phyloP scores from a whole-genome alignment of 2,113 vertebrate genomes.

The Odontophorus gujanensis region DNA sequence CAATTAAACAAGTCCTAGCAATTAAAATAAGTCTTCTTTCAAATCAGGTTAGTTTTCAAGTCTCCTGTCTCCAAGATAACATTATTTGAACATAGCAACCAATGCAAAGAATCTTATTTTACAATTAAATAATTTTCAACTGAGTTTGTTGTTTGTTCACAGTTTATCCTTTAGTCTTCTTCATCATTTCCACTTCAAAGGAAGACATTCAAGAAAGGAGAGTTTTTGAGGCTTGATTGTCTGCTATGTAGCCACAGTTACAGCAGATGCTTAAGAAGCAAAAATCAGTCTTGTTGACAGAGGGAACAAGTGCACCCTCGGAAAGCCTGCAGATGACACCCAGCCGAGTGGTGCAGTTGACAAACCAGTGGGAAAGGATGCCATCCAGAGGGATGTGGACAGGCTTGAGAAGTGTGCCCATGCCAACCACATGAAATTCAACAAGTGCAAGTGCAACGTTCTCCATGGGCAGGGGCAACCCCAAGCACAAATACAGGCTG shows the following conservation, averaged over 20 bases:
- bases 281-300: neutral
- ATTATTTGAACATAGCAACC: neutral
- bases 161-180: neutral
- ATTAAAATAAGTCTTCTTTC: neutral
- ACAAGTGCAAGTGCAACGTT: too few species aligned
- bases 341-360: too few species aligned
- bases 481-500: too few species aligned
- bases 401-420: too few species aligned
- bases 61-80: neutral
- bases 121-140: neutral
- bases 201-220: neutral
- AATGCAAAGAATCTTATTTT: neutral
- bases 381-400: too few species aligned
- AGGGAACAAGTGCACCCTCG: too few species aligned
- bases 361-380: too few species aligned
- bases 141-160: neutral
- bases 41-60: neutral
- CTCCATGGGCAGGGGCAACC: too few species aligned
- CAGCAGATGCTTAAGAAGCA: neutral
- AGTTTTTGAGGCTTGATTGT: neutral
- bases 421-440: too few species aligned
- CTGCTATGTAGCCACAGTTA: neutral
- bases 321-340: too few species aligned
- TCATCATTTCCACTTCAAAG: neutral
- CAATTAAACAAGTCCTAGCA: neutral